Evolutionary conservation across 2,888 invertebrate genomes (phyloP).

Genomic region (Microchrysa polita): DNA sequence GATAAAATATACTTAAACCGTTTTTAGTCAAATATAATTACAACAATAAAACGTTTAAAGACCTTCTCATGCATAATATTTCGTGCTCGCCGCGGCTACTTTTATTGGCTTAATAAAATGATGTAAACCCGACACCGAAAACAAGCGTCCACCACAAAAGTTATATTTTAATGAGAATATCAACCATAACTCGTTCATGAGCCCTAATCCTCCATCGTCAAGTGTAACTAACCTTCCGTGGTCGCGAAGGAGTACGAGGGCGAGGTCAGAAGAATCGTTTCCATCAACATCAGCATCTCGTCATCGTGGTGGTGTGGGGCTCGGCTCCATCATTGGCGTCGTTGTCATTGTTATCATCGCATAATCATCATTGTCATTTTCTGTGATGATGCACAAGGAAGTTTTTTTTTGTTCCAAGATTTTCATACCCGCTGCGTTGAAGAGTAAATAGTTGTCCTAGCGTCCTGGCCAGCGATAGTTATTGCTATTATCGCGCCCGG

Average conservation of each 20-base stretch:
- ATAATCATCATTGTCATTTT: constrained; percentile 27
- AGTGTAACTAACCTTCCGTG: constrained; percentile 7
- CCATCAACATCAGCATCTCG: neutral
- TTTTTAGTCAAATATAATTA: constrained; percentile 5
- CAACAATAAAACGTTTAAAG: neutral
- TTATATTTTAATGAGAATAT: constrained; percentile 18
- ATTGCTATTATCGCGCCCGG: neutral
- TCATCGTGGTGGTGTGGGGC: no score
- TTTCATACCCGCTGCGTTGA: neutral
- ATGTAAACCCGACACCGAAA: constrained; percentile 4
- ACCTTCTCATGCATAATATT: neutral
- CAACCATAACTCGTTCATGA: neutral
- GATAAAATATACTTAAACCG: no score
- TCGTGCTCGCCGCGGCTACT: neutral
- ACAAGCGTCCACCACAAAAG: neutral
- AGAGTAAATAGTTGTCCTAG: constrained; percentile 6
- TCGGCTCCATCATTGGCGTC: constrained; percentile 20
- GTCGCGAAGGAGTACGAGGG: neutral
- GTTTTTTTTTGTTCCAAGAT: neutral
- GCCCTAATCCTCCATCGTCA: neutral
- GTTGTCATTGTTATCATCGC: constrained; percentile 22
- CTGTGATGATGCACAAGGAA: neutral
- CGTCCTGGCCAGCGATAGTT: neutral
- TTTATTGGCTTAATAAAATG: constrained; percentile 8
- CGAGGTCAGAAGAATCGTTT: constrained; percentile 24